These are phyloP conservation scores for Lordiphosa mommai DNA, from an alignment of 1,140 invertebrate genomes.

Conservation along the genomic window DNA sequence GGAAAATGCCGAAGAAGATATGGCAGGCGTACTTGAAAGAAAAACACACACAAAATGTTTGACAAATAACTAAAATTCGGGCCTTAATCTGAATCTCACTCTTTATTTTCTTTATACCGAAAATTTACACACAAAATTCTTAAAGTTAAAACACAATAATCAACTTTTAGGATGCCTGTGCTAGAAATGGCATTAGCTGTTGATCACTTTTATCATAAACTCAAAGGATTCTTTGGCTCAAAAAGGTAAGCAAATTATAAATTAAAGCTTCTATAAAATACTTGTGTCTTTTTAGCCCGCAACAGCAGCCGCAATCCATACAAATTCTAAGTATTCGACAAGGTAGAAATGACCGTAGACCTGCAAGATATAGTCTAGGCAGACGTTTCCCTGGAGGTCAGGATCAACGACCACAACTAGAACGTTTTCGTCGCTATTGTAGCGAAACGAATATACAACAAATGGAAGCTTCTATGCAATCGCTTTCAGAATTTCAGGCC, in stretches of 20 bases:
- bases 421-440: not conserved
- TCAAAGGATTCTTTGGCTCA: not conserved
- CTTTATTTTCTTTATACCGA: not conserved
- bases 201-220: constrained; percentile 4
- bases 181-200: constrained; percentile 12
- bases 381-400: not conserved
- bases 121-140: not conserved
- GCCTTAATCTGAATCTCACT: not conserved
- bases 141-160: not conserved
- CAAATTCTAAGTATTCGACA: no score
- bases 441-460: not conserved
- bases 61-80: not conserved
- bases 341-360: no score
- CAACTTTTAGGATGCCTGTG: constrained; percentile 10
- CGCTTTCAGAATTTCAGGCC: not conserved
- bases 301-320: no score
- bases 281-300: no score
- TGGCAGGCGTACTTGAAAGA: not conserved
- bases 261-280: no score
- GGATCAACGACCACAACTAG: not conserved
- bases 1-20: not conserved
- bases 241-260: constrained; percentile 4
- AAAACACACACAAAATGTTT: not conserved
- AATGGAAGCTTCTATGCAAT: not conserved
- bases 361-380: not conserved